Conservation (phyloP, 2,113 vertebrate genomes). For the Prunella himalayana region DNA sequence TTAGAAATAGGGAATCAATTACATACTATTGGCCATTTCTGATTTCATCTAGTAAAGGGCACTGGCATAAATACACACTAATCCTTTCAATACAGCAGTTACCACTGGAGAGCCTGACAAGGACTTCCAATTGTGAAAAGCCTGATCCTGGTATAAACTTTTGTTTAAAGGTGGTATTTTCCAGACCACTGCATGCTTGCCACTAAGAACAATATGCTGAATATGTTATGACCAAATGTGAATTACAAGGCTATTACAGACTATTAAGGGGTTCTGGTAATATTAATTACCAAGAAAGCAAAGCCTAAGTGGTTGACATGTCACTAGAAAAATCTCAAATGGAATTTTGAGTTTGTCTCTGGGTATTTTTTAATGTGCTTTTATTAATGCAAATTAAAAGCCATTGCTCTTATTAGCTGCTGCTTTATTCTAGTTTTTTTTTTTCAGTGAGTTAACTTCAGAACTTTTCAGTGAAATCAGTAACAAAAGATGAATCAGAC, state of each 20-base stretch:
- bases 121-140: not conserved
- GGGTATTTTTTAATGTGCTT: slow-evolving; percentile 12
- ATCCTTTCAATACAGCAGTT: not conserved
- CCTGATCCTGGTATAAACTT: not conserved
- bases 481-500: slow-evolving; percentile 60
- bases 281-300: slow-evolving; percentile 15
- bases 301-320: slow-evolving; percentile 24
- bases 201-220: not conserved
- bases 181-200: not conserved
- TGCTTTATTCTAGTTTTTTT: slow-evolving; percentile 21
- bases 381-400: slow-evolving; percentile 61
- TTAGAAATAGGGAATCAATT: not conserved
- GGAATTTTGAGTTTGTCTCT: slow-evolving; percentile 40
- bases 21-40: not conserved
- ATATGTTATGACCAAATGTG: slow-evolving; percentile 2
- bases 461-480: slow-evolving; percentile 62
- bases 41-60: not conserved
- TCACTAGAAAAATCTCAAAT: slow-evolving; percentile 40
- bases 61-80: not conserved
- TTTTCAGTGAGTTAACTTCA: slow-evolving; percentile 4
- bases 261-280: slow-evolving; percentile 2
- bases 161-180: not conserved
- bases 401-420: slow-evolving; percentile 18
- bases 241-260: not conserved
- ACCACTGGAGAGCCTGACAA: not conserved